A percentile compares a stretch with the other conserved stretches of the same genome.
Evolutionary conservation across 2,888 invertebrate species (phyloP).

Genomic region (Xanthorhoe spadicearia): DNA sequence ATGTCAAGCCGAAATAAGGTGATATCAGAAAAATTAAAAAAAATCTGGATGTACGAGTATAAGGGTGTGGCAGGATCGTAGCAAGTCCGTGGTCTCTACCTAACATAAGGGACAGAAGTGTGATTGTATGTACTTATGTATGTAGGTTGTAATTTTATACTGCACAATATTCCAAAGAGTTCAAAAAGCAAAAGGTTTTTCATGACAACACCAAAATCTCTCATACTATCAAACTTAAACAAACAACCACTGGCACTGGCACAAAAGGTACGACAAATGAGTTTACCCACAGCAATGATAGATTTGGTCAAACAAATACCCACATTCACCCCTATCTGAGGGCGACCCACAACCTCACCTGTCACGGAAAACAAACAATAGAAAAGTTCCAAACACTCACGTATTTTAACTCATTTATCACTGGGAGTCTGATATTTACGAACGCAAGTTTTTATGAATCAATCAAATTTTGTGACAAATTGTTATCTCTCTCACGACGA

Average conservation of each 20-base stretch:
- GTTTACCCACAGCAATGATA: constrained; percentile 23
- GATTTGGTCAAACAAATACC: constrained; percentile 31
- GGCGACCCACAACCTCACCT: constrained; percentile 10
- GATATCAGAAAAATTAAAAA: too few relatives aligned
- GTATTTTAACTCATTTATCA: not conserved
- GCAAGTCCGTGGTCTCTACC: too few relatives aligned
- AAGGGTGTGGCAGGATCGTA: too few relatives aligned
- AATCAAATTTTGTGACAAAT: not conserved
- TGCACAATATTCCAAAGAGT: too few relatives aligned
- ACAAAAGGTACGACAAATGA: constrained; percentile 31
- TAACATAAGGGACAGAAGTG: too few relatives aligned
- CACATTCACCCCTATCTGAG: constrained; percentile 16
- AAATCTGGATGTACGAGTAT: too few relatives aligned
- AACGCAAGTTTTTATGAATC: not conserved
- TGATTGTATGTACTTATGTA: too few relatives aligned
- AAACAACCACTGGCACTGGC: constrained; percentile 21
- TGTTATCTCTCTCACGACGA: not conserved
- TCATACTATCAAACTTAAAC: not conserved
- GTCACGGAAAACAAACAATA: constrained; percentile 10
- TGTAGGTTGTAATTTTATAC: too few relatives aligned
- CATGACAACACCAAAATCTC: not conserved
- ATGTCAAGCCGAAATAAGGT: too few relatives aligned
- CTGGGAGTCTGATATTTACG: not conserved
- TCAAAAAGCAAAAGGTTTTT: too few relatives aligned
- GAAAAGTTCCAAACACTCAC: constrained; percentile 6